Evolutionary conservation across 1,140 invertebrate genomes (phyloP).

Genomic region (Galleria mellonella): DNA sequence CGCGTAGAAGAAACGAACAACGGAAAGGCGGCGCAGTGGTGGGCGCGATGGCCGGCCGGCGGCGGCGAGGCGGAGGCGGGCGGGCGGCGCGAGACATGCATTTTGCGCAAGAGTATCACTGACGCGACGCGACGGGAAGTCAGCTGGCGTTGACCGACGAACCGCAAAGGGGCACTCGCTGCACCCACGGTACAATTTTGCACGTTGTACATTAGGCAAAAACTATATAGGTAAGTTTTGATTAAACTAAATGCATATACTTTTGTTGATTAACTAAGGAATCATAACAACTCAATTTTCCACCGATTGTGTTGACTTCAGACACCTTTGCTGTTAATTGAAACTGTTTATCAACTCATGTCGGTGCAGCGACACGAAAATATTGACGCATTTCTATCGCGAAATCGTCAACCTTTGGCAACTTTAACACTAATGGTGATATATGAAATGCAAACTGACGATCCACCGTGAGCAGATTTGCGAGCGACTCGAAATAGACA

Average conservation of each 20-base stretch:
- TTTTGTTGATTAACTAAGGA: constrained; percentile 20
- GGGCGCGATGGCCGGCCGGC: not conserved
- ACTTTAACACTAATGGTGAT: constrained; percentile 21
- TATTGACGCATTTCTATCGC: constrained; percentile 25
- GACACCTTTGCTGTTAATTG: constrained; percentile 34
- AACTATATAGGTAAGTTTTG: constrained; percentile 20
- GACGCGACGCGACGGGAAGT: constrained; percentile 37
- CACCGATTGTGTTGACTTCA: constrained; percentile 18
- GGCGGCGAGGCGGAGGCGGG: constrained; percentile 5
- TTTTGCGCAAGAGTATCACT: constrained; percentile 36
- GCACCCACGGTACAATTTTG: constrained; percentile 3
- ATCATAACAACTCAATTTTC: constrained; percentile 34
- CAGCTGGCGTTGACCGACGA: constrained; percentile 34
- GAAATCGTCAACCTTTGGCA: constrained; percentile 35
- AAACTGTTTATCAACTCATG: constrained; percentile 60
- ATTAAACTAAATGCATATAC: constrained; percentile 15
- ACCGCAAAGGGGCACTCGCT: constrained; percentile 3
- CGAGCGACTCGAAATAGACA: constrained; percentile 66
- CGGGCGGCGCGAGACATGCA: constrained; percentile 10
- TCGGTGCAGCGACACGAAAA: constrained; percentile 24
- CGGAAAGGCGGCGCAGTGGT: too few relatives aligned
- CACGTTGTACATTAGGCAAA: constrained; percentile 5
- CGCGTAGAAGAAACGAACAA: too few relatives aligned
- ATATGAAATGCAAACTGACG: constrained; percentile 21
- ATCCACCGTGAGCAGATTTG: constrained; percentile 35